phyloP scores from a whole-genome alignment of 2,888 invertebrate species.

The Falcaria lacertinaria region DNA sequence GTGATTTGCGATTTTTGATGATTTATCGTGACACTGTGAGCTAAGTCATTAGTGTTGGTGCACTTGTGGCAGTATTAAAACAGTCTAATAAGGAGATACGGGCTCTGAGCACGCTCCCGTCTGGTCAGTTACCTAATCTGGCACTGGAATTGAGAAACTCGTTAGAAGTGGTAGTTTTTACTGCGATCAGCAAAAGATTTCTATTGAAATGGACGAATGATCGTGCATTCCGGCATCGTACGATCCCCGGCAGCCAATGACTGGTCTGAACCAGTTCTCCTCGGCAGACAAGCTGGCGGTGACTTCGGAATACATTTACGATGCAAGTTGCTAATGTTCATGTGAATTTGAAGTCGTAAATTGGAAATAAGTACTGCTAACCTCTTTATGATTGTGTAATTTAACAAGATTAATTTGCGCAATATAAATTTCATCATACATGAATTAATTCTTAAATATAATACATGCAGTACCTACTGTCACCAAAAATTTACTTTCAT shows the following conservation, averaged over 20 bases:
- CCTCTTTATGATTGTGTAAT: neutral
- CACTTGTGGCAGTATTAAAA: conserved; percentile 1
- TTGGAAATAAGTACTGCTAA: conserved; percentile 4
- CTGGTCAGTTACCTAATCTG: conserved; percentile 49
- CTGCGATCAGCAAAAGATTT: conserved; percentile 48
- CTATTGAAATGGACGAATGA: conserved; percentile 42
- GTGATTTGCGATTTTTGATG: conserved; percentile 15
- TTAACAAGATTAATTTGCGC: neutral
- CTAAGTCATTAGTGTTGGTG: too few species aligned
- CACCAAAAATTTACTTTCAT: too few species aligned
- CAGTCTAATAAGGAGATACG: conserved; percentile 23
- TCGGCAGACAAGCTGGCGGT: conserved; percentile 45
- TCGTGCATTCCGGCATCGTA: conserved; percentile 31
- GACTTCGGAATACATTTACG: conserved; percentile 13
- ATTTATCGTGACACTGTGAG: too few species aligned
- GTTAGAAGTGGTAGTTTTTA: conserved; percentile 61
- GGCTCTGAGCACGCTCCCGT: conserved; percentile 35
- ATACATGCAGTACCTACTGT: too few species aligned
- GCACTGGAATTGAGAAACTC: conserved; percentile 66
- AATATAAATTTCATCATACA: too few species aligned
- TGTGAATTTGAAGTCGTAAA: conserved; percentile 16
- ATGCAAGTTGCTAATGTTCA: conserved; percentile 24
- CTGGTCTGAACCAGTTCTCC: conserved; percentile 26
- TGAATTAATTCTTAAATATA: too few species aligned
- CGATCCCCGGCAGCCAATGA: conserved; percentile 34